phyloP scores from a whole-genome alignment of 2,113 vertebrate genomes.

The Clarias magur region DNA sequence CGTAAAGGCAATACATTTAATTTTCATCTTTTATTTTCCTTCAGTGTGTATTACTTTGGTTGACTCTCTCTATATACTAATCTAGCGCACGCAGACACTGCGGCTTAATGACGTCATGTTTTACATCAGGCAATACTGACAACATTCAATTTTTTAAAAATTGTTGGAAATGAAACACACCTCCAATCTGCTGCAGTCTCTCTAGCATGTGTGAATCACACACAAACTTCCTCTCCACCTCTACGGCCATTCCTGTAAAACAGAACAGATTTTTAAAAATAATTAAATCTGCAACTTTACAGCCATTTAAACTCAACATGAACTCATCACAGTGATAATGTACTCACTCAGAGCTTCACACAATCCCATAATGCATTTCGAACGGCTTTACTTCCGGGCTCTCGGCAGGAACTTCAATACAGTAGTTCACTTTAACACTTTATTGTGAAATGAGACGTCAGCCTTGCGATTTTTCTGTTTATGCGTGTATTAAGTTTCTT shows the following conservation, averaged over 20 bases:
- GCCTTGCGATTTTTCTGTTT: background rate
- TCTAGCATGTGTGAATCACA: conserved; percentile 63
- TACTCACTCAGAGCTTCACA: background rate
- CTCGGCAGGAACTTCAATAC: background rate
- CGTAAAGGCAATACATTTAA: background rate
- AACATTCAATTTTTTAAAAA: too few species aligned
- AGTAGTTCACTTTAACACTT: background rate
- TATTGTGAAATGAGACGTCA: background rate
- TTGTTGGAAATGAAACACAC: conserved; percentile 52
- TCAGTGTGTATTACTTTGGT: too few species aligned
- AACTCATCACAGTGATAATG: background rate
- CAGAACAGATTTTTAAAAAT: background rate
- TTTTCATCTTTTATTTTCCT: too few species aligned
- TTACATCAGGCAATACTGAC: background rate
- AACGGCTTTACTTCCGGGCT: background rate
- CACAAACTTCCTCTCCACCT: conserved; percentile 78
- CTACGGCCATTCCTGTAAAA: conserved; percentile 67
- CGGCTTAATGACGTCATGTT: background rate
- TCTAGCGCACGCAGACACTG: background rate
- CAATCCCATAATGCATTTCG: background rate
- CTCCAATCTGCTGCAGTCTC: conserved; percentile 68
- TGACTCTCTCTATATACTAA: background rate
- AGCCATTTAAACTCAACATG: background rate
- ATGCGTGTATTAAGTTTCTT: background rate
- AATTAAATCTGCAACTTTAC: background rate